Conservation (phyloP, 2,797 vertebrate genomes). For the Thamnophis elegans region DNA sequence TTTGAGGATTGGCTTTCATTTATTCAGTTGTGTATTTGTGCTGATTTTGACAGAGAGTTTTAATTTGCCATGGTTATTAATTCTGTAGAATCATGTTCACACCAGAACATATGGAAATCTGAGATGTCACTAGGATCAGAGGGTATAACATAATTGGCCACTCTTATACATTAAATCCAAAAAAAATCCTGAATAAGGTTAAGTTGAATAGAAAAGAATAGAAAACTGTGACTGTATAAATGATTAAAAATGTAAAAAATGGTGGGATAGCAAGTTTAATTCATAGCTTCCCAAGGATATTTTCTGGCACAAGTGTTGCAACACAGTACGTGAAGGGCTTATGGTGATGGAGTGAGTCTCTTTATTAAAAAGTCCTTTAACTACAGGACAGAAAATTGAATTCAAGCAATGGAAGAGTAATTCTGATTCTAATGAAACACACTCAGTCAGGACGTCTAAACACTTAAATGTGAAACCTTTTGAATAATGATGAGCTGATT, state of each 20-base stretch:
- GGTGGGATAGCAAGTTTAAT: not conserved
- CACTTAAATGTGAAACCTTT: not conserved
- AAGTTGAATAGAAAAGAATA: not conserved
- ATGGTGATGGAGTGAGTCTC: not conserved
- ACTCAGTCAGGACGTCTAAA: slow-evolving; percentile 17
- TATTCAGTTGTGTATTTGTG: not conserved
- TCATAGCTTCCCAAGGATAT: slow-evolving; percentile 15
- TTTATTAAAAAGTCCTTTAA: slow-evolving; percentile 21
- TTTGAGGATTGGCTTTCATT: not conserved
- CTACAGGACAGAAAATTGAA: slow-evolving; percentile 27
- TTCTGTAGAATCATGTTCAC: not conserved
- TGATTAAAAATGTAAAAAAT: not conserved
- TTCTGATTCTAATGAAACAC: slow-evolving; percentile 36
- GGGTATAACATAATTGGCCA: too few relatives aligned
- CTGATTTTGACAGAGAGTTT: not conserved
- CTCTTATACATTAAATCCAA: not conserved
- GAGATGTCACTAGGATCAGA: not conserved
- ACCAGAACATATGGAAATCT: not conserved
- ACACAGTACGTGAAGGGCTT: slow-evolving; percentile 2
- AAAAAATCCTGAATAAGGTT: not conserved
- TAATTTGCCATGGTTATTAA: not conserved
- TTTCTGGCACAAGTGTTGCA: not conserved
- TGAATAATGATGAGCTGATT: slow-evolving; percentile 16
- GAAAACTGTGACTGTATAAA: not conserved
- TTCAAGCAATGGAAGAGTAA: slow-evolving; percentile 33